Evolutionary conservation across 2,797 vertebrate genomes (phyloP).

Genomic region (Silurus lanzhouensis): DNA sequence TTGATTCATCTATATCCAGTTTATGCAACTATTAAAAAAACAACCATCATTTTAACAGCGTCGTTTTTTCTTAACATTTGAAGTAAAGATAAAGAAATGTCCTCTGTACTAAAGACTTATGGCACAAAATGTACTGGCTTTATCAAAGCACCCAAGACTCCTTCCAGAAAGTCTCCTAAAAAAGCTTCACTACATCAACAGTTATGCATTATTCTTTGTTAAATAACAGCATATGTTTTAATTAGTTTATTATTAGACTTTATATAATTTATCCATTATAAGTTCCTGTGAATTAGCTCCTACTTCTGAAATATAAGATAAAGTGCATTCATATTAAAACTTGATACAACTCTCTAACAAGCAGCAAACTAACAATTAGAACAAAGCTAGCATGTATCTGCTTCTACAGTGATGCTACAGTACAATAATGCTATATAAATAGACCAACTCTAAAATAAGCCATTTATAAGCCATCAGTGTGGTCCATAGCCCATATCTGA

Average conservation of each 20-base stretch:
- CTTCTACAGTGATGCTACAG: conserved; percentile 13
- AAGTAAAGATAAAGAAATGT: not conserved
- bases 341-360: not conserved
- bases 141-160: not conserved
- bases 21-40: not conserved
- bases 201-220: not conserved
- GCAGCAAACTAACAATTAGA: no score
- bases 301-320: not conserved
- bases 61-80: not conserved
- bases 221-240: not conserved
- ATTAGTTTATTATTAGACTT: not conserved
- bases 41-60: no score
- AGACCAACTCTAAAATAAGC: not conserved
- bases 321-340: not conserved
- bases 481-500: conserved; percentile 48
- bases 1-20: no score
- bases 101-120: not conserved
- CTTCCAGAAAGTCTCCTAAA: not conserved
- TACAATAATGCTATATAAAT: conserved; percentile 13
- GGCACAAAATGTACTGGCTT: not conserved
- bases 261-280: not conserved
- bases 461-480: conserved; percentile 47
- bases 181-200: not conserved
- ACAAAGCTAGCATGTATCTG: conserved; percentile 2
- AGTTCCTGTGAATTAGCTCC: conserved; percentile 1